Evolutionary conservation across 2,797 vertebrate species (phyloP).

Genomic region (Gymnothorax reevesii): DNA sequence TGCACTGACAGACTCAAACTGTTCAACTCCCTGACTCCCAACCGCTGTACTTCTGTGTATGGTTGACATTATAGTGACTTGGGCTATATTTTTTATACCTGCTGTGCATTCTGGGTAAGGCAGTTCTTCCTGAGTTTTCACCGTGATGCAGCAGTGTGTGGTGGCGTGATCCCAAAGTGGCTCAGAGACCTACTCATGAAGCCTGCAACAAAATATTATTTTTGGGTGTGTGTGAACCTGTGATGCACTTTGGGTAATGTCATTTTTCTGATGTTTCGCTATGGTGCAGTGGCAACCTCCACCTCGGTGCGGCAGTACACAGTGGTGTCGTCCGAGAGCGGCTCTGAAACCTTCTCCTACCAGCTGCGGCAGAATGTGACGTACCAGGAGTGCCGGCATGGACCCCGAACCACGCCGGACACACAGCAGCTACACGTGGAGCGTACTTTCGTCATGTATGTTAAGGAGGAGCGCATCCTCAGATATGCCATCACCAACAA

Average conservation of each 20-base stretch:
- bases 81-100: too few relatives aligned
- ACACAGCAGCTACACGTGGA: constrained; percentile 79
- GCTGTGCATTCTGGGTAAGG: too few relatives aligned
- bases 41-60: too few relatives aligned
- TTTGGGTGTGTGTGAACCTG: neutral
- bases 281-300: constrained; percentile 76
- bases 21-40: too few relatives aligned
- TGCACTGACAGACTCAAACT: too few relatives aligned
- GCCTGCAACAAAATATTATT: neutral
- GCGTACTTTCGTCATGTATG: constrained; percentile 84
- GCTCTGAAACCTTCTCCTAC: constrained; percentile 80
- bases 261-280: neutral
- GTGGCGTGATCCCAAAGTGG: too few relatives aligned
- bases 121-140: too few relatives aligned
- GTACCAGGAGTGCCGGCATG: constrained; percentile 74
- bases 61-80: too few relatives aligned
- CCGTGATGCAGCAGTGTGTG: too few relatives aligned
- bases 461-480: constrained; percentile 81
- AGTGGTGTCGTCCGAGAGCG: constrained; percentile 63
- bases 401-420: constrained; percentile 47
- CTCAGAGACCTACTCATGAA: too few relatives aligned
- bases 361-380: constrained; percentile 86
- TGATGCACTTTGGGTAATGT: neutral
- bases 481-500: constrained; percentile 89
- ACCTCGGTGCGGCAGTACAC: constrained; percentile 77